Conservation (phyloP, 2,113 vertebrate species). For the Chaetodon auriga region DNA sequence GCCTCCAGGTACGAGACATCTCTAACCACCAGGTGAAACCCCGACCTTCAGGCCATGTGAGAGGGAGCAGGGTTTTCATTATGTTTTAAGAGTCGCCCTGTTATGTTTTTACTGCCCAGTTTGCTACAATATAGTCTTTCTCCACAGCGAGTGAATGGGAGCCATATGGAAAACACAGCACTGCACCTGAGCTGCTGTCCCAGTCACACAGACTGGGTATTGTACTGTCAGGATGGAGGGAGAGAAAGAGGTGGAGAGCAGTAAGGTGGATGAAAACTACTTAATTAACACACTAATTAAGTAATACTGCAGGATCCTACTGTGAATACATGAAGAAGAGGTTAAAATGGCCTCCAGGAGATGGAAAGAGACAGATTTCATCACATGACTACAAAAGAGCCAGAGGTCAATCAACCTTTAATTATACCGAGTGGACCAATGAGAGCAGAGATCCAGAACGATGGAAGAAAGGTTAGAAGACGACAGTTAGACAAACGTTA, state of each 20-base stretch:
- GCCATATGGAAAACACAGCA: conserved; percentile 77
- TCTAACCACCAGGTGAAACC: conserved; percentile 38
- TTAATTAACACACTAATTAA: too few relatives aligned
- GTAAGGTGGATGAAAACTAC: background rate
- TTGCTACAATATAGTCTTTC: conserved; percentile 75
- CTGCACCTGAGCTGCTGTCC: conserved; percentile 67
- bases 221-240: conserved; percentile 49
- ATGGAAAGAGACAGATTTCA: too few relatives aligned
- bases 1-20: background rate
- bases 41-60: conserved; percentile 39
- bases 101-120: conserved; percentile 71
- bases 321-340: too few relatives aligned
- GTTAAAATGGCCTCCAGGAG: too few relatives aligned
- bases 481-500: too few relatives aligned
- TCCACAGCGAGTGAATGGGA: conserved; percentile 69
- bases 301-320: too few relatives aligned
- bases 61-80: conserved; percentile 64
- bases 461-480: too few relatives aligned
- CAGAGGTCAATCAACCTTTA: too few relatives aligned
- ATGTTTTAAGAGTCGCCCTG: conserved; percentile 64
- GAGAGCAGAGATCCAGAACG: too few relatives aligned
- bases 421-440: too few relatives aligned
- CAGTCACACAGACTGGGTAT: conserved; percentile 67
- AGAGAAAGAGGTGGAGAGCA: background rate
- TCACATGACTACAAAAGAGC: too few relatives aligned